Conservation (phyloP, 2,797 vertebrate genomes). For the Tauraco hartlaubi region DNA sequence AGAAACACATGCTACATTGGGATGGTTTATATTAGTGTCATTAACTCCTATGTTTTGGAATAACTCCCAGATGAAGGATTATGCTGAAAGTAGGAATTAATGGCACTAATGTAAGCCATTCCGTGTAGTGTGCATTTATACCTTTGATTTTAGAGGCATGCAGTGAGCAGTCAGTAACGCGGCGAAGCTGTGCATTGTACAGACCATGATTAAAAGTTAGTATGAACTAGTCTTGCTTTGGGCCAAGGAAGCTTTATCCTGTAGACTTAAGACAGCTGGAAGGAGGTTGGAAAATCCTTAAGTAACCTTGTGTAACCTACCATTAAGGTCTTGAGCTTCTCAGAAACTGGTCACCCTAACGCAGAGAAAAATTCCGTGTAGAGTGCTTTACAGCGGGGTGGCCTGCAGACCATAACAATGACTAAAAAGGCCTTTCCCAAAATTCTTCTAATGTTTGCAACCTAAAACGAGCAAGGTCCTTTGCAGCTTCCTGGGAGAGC, state of each 20-base stretch:
- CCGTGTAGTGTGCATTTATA: slow-evolving; percentile 29
- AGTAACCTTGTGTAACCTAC: neutral
- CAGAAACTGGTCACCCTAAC: neutral
- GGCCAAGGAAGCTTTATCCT: neutral
- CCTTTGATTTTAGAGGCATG: slow-evolving; percentile 48
- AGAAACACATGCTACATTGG: slow-evolving; percentile 73
- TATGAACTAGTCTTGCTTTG: neutral
- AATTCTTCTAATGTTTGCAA: neutral
- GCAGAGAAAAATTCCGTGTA: neutral
- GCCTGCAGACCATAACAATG: neutral
- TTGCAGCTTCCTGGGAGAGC: neutral
- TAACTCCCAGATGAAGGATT: slow-evolving; percentile 82
- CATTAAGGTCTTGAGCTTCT: neutral
- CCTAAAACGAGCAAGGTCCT: neutral
- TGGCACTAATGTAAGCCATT: slow-evolving; percentile 80
- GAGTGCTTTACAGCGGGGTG: too few species aligned
- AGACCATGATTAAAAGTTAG: slow-evolving; percentile 9
- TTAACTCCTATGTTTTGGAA: slow-evolving; percentile 81
- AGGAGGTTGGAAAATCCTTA: slow-evolving; percentile 32
- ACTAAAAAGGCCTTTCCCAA: neutral
- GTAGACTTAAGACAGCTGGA: neutral
- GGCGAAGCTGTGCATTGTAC: neutral
- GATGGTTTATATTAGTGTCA: slow-evolving; percentile 81
- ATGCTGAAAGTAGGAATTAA: slow-evolving; percentile 79
- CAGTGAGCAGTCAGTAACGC: slow-evolving; percentile 33